Evolutionary conservation across 2,888 invertebrate genomes (phyloP).

Genomic region (Scaptomyza caliginosa): DNA sequence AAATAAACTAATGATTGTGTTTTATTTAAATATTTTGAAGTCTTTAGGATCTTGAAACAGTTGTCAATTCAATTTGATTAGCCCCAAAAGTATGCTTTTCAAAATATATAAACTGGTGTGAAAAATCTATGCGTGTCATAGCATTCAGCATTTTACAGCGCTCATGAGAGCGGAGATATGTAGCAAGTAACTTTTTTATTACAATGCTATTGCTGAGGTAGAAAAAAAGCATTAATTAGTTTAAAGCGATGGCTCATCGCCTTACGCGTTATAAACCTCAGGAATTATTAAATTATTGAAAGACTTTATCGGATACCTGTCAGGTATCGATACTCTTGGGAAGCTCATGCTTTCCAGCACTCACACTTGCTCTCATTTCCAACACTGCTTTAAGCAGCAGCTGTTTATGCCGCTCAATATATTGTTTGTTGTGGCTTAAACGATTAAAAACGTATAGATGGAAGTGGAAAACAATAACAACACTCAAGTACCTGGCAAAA

Average conservation of each 20-base stretch:
- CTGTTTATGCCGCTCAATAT: conserved; percentile 14
- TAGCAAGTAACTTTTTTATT: background rate
- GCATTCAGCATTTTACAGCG: background rate
- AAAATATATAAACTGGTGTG: background rate
- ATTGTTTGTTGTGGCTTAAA: conserved; percentile 5
- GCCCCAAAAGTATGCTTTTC: background rate
- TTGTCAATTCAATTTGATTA: background rate
- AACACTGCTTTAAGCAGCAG: conserved; percentile 4
- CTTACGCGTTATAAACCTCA: too few relatives aligned
- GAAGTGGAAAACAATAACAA: conserved; percentile 55
- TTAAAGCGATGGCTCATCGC: too few relatives aligned
- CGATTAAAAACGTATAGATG: conserved; percentile 48
- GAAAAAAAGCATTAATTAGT: too few relatives aligned
- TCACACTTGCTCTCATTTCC: background rate
- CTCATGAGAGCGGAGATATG: background rate
- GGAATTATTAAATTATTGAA: background rate
- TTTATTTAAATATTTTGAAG: background rate
- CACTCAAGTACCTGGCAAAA: conserved; percentile 9
- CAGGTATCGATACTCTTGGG: background rate
- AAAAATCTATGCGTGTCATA: background rate
- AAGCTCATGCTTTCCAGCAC: background rate
- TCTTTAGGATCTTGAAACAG: background rate
- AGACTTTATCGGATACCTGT: background rate
- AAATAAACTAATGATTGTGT: conserved; percentile 10
- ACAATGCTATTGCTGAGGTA: background rate